Percentiles rank a stretch among this genome's conserved stretches.
phyloP scores from a whole-genome alignment of 2,797 vertebrate genomes.

The Dallia pectoralis region DNA sequence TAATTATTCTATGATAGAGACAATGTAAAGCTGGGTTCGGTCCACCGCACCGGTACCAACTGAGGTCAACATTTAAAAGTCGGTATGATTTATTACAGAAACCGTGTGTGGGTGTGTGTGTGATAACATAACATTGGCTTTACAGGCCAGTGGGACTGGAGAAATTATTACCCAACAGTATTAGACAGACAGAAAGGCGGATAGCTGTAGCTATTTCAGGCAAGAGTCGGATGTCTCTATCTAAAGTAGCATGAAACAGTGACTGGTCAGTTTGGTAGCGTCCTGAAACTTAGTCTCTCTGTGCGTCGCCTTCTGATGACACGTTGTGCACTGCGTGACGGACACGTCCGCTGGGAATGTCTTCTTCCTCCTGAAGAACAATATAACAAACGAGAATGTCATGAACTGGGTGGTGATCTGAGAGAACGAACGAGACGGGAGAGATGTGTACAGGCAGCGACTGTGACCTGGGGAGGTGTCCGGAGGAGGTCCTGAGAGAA shows the following conservation, averaged over 20 bases:
- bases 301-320: conserved; percentile 13
- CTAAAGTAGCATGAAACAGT: conserved; percentile 15
- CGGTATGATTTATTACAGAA: background rate
- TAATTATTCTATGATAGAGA: conserved; percentile 5
- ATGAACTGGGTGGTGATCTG: no score
- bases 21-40: background rate
- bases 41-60: background rate
- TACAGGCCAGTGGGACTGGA: background rate
- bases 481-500: conserved; percentile 65
- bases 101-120: background rate
- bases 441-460: background rate
- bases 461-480: conserved; percentile 65
- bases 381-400: conserved; percentile 6
- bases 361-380: conserved; percentile 54
- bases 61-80: background rate
- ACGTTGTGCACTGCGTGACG: background rate
- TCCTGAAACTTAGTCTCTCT: conserved; percentile 4
- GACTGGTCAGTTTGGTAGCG: background rate
- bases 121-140: background rate
- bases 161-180: background rate
- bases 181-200: background rate
- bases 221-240: background rate
- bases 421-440: background rate
- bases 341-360: conserved; percentile 20
- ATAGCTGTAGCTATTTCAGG: background rate